These are phyloP conservation scores for Danio rerio DNA, from an alignment of 2,113 vertebrate genomes.

Conservation along the genomic window GRCz12tu NC_133177.1:25751001-25751500, in stretches of 20 bases:
- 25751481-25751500: neutral
- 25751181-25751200: slow-evolving; percentile 26
- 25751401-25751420: neutral
- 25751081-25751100: slow-evolving; percentile 14
- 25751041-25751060: neutral
- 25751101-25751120: neutral
- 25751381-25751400: neutral
- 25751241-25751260: neutral
- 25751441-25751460: neutral
- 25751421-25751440: slow-evolving; percentile 22
- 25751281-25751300: neutral
- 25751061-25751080: neutral
- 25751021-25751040: neutral
- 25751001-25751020: slow-evolving; percentile 1
- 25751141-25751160: slow-evolving; percentile 27
- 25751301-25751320: neutral
- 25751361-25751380: slow-evolving; percentile 14
- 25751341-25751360: neutral
- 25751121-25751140: slow-evolving; percentile 23
- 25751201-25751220: slow-evolving; percentile 15
- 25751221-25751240: neutral
- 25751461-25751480: neutral
- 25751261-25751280: neutral
- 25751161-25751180: slow-evolving; percentile 33
- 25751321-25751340: neutral